phyloP scores from a whole-genome alignment of 2,888 invertebrate genomes.

The Timandra comae region DNA sequence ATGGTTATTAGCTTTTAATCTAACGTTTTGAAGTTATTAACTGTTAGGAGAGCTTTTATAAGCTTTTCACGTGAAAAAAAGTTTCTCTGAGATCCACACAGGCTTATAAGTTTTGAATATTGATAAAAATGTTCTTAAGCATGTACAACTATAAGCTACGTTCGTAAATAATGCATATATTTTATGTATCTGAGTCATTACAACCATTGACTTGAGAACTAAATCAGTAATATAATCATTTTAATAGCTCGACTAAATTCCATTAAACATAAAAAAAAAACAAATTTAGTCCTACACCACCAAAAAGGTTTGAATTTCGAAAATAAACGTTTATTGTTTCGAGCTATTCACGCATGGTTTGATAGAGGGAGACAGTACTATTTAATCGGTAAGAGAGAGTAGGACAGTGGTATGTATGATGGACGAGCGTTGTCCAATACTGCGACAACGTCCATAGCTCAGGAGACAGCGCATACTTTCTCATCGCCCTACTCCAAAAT shows the following conservation, averaged over 20 bases:
- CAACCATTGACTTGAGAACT: slow-evolving; percentile 7
- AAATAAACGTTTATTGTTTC: slow-evolving; percentile 64
- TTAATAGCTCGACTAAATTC: slow-evolving; percentile 1
- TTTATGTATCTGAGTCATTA: too few species aligned
- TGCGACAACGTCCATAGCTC: slow-evolving; percentile 63
- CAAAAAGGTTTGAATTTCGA: slow-evolving; percentile 49
- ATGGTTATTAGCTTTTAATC: too few species aligned
- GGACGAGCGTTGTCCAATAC: slow-evolving; percentile 56
- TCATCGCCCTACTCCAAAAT: slow-evolving; percentile 67
- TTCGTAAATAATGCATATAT: too few species aligned
- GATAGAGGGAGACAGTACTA: slow-evolving; percentile 31
- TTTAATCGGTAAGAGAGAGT: slow-evolving; percentile 24
- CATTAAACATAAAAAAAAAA: slow-evolving; percentile 28
- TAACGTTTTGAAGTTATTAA: too few species aligned
- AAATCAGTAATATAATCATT: slow-evolving; percentile 13
- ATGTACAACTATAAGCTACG: too few species aligned
- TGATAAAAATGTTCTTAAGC: too few species aligned
- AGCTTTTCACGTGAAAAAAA: too few species aligned
- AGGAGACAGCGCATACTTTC: slow-evolving; percentile 64
- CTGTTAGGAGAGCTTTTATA: too few species aligned
- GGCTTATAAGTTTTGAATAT: too few species aligned
- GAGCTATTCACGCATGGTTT: slow-evolving; percentile 55
- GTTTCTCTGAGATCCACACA: too few species aligned
- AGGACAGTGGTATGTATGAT: slow-evolving; percentile 53
- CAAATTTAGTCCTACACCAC: slow-evolving; percentile 3